Conservation (phyloP, 2,888 invertebrate species). For the Epistrophe grossulariae region DNA sequence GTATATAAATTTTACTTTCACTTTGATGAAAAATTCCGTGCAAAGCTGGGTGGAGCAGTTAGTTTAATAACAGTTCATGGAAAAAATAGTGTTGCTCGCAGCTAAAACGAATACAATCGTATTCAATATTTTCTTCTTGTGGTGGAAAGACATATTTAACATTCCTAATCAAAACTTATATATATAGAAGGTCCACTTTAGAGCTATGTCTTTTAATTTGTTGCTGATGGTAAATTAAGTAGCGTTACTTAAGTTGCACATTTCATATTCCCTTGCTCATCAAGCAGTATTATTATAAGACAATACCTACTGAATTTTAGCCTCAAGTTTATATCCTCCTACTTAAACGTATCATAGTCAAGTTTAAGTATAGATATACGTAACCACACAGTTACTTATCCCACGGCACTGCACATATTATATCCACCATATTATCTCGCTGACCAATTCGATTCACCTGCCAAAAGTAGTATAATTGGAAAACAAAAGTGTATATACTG, state of each 20-base stretch:
- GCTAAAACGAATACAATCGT: too few relatives aligned
- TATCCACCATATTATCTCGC: constrained; percentile 12
- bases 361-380: not conserved
- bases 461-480: constrained; percentile 64
- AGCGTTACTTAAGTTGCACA: not conserved
- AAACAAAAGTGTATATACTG: constrained; percentile 59
- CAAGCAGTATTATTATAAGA: constrained; percentile 2
- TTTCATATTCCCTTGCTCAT: not conserved
- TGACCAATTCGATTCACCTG: constrained; percentile 53
- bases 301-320: not conserved
- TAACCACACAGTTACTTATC: constrained; percentile 33
- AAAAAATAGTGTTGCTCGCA: too few relatives aligned
- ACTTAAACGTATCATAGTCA: constrained; percentile 44
- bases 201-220: too few relatives aligned
- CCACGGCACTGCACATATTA: constrained; percentile 29
- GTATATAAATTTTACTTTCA: too few relatives aligned
- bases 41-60: too few relatives aligned
- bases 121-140: too few relatives aligned
- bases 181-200: too few relatives aligned
- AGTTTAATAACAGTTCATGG: too few relatives aligned
- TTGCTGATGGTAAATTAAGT: too few relatives aligned
- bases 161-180: too few relatives aligned
- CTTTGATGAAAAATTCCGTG: too few relatives aligned
- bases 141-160: too few relatives aligned
- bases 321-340: constrained; percentile 25